Evolutionary conservation across 1,140 invertebrate species (phyloP), one percentile per base, ranked within the genome.

Genomic region (Halictus rubicundus): DNA sequence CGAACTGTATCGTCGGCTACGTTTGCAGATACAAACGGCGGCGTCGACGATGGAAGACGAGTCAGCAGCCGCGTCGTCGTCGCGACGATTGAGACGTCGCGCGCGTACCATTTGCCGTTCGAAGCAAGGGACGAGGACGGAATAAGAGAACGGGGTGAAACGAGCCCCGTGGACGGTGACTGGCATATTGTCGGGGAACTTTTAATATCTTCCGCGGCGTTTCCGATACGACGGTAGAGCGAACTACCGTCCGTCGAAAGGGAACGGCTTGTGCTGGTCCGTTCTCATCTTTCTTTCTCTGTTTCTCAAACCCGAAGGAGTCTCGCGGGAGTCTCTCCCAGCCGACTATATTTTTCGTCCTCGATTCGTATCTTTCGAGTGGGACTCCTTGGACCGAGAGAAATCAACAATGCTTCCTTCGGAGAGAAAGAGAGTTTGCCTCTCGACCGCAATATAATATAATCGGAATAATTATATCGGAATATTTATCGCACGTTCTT

Each of bases 151-250:
- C 19, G 64, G 59, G 52, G 49, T 59, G 68, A 63, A 59, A 83
- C 54, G 78, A 27, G 32, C 52, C 42, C 39, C 59, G 64, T 57
- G 57, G 52, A 66, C 23, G 61, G 76, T 89, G 88, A 89, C 85
- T 88, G 89, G 87, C 88, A 87, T 77, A 85, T 87, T 87, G 86
- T 90, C 88, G 84, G 32, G 77, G 80, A 89, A 90, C 84, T 91
- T 90, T 90, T 90, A 91, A 91, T 91, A 89, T 90, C 86, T 82
- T 87, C 81, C 78, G 73, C 71, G 68, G 81, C 80, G 83, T 82
- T 84, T 88, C 87, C 88, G 88, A 90, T 88, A 87, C 75, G 64
- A 87, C 75, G 64, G 60, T 10, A 3, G 72, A 78, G 5, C 32
- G 32, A 32, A 32, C 32, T 32, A 5, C 32, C 86, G 86, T 83